Evolutionary conservation across 2,113 vertebrate species (phyloP).

Genomic region (Nannospalax galili): DNA sequence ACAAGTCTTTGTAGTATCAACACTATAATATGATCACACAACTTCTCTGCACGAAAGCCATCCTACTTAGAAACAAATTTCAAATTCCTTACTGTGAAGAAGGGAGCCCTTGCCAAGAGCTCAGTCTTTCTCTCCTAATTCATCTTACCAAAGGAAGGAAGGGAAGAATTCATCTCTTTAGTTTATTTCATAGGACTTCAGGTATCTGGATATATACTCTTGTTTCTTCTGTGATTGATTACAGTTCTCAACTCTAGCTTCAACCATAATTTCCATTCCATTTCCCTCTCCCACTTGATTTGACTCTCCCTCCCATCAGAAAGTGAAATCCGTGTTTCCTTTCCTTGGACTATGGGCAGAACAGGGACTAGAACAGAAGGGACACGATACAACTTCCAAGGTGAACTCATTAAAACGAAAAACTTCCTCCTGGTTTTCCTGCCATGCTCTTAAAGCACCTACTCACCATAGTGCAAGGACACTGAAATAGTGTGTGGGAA

Average conservation of each 20-base stretch:
- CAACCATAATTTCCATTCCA: background rate
- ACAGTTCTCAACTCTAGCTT: background rate
- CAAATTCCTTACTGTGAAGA: background rate
- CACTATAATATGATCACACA: background rate
- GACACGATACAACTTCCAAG: background rate
- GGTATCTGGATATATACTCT: background rate
- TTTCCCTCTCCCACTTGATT: background rate
- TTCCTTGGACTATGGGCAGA: background rate
- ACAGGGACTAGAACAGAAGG: background rate
- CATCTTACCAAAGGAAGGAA: background rate
- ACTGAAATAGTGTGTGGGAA: background rate
- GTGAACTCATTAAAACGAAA: background rate
- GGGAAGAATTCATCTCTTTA: background rate
- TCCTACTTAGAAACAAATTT: background rate
- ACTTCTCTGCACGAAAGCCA: background rate
- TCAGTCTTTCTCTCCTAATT: background rate
- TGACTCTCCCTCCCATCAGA: background rate
- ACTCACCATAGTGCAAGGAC: background rate
- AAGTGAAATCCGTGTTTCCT: background rate
- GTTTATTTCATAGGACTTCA: background rate
- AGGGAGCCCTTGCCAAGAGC: background rate
- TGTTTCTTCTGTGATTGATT: no score
- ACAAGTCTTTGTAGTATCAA: background rate
- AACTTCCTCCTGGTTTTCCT: background rate
- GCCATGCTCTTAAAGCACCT: background rate